These are phyloP conservation scores for Chaetogeoica ovagalla DNA, from an alignment of 2,888 invertebrate species.

Conservation along the genomic window DNA sequence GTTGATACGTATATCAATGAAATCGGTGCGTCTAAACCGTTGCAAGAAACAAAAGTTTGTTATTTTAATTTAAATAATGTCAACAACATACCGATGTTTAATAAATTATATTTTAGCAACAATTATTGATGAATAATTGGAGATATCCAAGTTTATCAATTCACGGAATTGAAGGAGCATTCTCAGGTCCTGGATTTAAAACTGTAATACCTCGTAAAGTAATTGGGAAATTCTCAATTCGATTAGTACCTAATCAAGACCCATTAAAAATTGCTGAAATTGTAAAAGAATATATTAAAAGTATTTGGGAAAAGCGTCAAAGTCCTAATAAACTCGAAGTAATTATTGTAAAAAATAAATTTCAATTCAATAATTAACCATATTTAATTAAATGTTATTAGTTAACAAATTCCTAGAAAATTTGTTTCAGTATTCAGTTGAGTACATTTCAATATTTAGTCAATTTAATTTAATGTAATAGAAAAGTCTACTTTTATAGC, in stretches of 20 bases:
- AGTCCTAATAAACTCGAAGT: constrained; percentile 86
- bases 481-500: no score
- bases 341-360: constrained; percentile 44
- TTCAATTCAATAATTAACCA: not conserved
- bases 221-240: constrained; percentile 93
- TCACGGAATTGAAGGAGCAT: constrained; percentile 95
- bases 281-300: constrained; percentile 76
- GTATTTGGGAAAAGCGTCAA: constrained; percentile 75
- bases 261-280: constrained; percentile 80
- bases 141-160: constrained; percentile 89
- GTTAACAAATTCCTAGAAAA: no score
- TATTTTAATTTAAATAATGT: not conserved
- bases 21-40: constrained; percentile 56
- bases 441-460: not conserved
- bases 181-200: constrained; percentile 89
- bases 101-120: constrained; percentile 61
- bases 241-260: constrained; percentile 92
- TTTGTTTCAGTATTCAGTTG: not conserved
- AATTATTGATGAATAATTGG: constrained; percentile 93
- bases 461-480: no score
- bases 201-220: constrained; percentile 94
- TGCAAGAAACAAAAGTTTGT: constrained; percentile 56
- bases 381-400: no score
- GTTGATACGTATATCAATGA: constrained; percentile 59
- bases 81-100: no score